A percentile compares a stretch with the other conserved stretches of the same genome.
Conservation (phyloP, 2,888 invertebrate species). For the Mesoligia furuncula region DNA sequence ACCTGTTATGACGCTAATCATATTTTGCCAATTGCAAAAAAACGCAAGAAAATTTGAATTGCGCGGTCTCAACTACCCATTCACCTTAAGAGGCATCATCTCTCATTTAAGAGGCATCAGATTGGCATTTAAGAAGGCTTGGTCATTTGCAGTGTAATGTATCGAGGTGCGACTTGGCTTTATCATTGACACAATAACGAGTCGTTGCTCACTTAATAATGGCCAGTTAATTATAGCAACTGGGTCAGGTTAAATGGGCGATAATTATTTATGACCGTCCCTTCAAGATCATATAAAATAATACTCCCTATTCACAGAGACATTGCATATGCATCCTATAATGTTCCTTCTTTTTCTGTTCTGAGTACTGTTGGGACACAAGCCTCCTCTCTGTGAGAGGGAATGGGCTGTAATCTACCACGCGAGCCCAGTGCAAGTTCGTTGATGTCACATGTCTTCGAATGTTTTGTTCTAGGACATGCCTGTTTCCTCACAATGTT, state of each 20-base stretch:
- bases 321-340: background rate
- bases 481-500: background rate
- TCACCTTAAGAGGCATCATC: no score
- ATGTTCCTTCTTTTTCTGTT: no score
- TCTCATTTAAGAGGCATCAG: no score
- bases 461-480: background rate
- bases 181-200: slow-evolving; percentile 15
- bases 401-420: background rate
- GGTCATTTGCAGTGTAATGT: background rate
- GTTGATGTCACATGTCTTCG: background rate
- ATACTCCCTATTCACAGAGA: background rate
- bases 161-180: background rate
- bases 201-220: slow-evolving; percentile 9
- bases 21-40: no score
- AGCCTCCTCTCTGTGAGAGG: no score
- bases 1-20: no score
- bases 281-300: background rate
- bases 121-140: background rate
- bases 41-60: no score
- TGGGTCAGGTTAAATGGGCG: background rate
- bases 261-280: background rate
- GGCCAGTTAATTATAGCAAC: slow-evolving; percentile 1
- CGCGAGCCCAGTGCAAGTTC: background rate
- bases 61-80: no score
- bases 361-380: no score